Conservation (phyloP, 2,888 invertebrate genomes). For the Platynereis dumerilii region DNA sequence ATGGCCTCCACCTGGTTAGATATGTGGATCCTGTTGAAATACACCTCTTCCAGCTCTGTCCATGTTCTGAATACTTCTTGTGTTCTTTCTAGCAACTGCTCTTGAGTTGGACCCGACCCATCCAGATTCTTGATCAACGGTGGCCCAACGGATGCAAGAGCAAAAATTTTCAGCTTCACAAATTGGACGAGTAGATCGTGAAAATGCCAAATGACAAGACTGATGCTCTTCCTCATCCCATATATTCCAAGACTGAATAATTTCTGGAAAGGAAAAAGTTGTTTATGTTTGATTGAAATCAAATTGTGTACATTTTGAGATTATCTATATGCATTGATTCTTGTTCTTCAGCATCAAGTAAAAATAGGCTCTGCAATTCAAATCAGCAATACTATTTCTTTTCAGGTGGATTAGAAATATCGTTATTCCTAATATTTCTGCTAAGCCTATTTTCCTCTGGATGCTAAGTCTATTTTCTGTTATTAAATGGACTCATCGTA, state of each 20-base stretch:
- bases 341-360: too few relatives aligned
- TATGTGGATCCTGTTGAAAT: slow-evolving; percentile 18
- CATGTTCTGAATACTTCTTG: slow-evolving; percentile 22
- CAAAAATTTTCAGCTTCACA: slow-evolving; percentile 22
- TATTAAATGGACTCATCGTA: too few relatives aligned
- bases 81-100: slow-evolving; percentile 14
- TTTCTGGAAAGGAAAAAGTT: slow-evolving; percentile 17
- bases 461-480: too few relatives aligned
- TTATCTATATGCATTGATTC: too few relatives aligned
- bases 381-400: too few relatives aligned
- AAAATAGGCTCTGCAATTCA: too few relatives aligned
- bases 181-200: slow-evolving; percentile 18
- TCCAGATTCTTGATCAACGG: slow-evolving; percentile 1
- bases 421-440: too few relatives aligned
- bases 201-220: slow-evolving; percentile 24
- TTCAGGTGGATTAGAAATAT: too few relatives aligned
- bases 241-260: slow-evolving; percentile 25
- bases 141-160: slow-evolving; percentile 25
- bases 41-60: slow-evolving; percentile 19
- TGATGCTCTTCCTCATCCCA: slow-evolving; percentile 26
- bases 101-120: slow-evolving; percentile 15
- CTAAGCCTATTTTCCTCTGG: too few relatives aligned
- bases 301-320: too few relatives aligned
- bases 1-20: slow-evolving; percentile 8
- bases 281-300: too few relatives aligned